These are phyloP conservation scores for Lophotis ruficrista DNA, from an alignment of 2,113 vertebrate species.

Conservation along the genomic window DNA sequence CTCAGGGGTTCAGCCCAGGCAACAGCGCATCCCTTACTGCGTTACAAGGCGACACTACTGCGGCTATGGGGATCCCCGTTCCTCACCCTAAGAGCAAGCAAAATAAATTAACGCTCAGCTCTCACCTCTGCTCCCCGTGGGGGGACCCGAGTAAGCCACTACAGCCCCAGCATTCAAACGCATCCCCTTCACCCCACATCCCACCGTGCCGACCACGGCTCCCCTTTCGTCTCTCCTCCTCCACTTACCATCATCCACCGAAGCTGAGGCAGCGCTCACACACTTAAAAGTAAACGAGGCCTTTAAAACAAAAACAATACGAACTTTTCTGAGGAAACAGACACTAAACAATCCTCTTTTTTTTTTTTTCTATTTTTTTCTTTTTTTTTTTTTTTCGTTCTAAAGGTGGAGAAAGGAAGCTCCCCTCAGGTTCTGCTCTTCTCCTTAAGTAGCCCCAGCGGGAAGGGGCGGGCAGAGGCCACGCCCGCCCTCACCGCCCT, in stretches of 20 bases:
- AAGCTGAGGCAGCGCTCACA: not conserved
- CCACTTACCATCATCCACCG: conserved; percentile 31
- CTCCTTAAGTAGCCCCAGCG: not conserved
- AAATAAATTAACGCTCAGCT: accelerated
- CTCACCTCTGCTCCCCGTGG: accelerated
- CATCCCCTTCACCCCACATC: too few species aligned
- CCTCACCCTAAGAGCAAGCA: accelerated
- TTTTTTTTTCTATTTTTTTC: accelerated
- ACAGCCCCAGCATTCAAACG: not conserved
- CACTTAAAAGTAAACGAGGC: not conserved
- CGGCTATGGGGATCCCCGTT: accelerated
- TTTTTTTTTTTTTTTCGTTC: accelerated
- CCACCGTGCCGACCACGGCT: too few species aligned
- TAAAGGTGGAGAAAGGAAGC: too few species aligned
- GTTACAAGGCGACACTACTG: accelerated
- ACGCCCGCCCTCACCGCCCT: not conserved
- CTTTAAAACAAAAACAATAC: not conserved
- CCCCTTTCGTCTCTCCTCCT: too few species aligned
- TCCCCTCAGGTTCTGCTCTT: accelerated
- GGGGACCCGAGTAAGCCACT: accelerated
- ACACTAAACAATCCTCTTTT: accelerated
- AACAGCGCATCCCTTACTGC: accelerated
- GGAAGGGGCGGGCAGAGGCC: conserved; percentile 36
- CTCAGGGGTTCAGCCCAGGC: not conserved
- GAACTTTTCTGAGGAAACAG: not conserved